Evolutionary conservation across 2,888 invertebrate species (phyloP).

Genomic region (Scaptomyza reducta): DNA sequence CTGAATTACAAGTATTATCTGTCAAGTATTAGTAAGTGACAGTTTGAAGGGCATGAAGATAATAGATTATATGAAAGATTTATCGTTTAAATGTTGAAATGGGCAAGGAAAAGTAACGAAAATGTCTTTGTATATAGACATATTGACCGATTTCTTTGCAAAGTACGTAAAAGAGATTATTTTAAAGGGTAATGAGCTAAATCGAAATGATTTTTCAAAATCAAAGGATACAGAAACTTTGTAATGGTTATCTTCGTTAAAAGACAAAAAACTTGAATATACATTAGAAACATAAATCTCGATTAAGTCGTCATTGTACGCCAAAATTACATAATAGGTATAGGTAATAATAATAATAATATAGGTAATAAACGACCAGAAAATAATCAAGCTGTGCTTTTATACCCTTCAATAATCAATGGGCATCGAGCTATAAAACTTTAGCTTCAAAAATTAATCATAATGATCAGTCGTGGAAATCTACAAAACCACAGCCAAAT

Average conservation of each 20-base stretch:
- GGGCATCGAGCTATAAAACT: too few relatives aligned
- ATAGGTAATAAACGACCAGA: neutral
- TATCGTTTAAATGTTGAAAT: neutral
- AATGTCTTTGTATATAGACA: too few relatives aligned
- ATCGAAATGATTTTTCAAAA: too few relatives aligned
- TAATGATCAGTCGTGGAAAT: too few relatives aligned
- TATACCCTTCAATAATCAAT: neutral
- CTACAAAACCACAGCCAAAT: neutral
- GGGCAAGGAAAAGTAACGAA: neutral
- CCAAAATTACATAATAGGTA: neutral
- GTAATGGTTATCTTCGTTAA: too few relatives aligned
- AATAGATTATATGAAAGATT: neutral
- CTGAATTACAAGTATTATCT: conserved; percentile 24
- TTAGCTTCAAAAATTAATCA: too few relatives aligned
- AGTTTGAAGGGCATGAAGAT: conserved; percentile 20
- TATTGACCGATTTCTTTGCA: too few relatives aligned
- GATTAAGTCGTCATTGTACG: neutral
- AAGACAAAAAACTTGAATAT: too few relatives aligned
- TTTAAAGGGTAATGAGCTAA: too few relatives aligned
- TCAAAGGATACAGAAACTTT: too few relatives aligned
- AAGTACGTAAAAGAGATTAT: neutral
- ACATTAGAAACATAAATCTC: neutral
- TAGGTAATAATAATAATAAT: neutral
- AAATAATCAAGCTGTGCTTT: neutral
- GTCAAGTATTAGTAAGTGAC: conserved; percentile 22